A percentile compares a stretch with the other conserved stretches of the same genome.
Conservation (phyloP, 2,113 vertebrate species). For the Polypterus bichir region DNA sequence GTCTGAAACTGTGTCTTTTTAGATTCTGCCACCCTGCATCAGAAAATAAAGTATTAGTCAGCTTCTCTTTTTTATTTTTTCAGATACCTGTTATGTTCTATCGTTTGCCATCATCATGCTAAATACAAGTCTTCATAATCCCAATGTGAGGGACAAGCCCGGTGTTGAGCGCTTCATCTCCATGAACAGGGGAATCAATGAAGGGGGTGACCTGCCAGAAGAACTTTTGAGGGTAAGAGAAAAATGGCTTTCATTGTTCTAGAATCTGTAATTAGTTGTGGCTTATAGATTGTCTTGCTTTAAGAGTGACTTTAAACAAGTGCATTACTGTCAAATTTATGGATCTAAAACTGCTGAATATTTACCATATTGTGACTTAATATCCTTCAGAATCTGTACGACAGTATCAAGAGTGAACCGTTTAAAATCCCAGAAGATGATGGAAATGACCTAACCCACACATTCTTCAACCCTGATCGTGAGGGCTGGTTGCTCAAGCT, state of each 20-base stretch:
- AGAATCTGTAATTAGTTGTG: conserved; percentile 2
- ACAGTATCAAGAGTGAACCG: conserved; percentile 82
- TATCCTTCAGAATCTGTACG: conserved; percentile 64
- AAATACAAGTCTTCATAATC: conserved; percentile 85
- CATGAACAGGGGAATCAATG: conserved; percentile 85
- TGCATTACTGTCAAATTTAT: not conserved
- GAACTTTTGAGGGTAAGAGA: conserved; percentile 66
- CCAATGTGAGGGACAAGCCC: conserved; percentile 77
- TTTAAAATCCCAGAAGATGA: conserved; percentile 69
- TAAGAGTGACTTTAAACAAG: not conserved
- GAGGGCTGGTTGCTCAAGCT: conserved; percentile 87
- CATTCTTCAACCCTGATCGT: conserved; percentile 81
- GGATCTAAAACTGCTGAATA: not conserved
- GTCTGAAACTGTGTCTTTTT: too few species aligned
- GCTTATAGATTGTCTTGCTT: not conserved
- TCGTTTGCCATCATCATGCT: conserved; percentile 84
- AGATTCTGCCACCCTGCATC: too few species aligned
- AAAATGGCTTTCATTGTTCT: not conserved
- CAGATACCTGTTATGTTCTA: conserved; percentile 81
- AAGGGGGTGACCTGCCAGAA: conserved; percentile 76
- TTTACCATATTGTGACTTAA: not conserved
- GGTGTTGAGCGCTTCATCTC: conserved; percentile 73
- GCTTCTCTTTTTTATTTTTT: not conserved
- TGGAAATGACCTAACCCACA: conserved; percentile 75
- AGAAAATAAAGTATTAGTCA: too few species aligned